phyloP scores from a whole-genome alignment of 2,888 invertebrate species.

The Physocephala rufipes region DNA sequence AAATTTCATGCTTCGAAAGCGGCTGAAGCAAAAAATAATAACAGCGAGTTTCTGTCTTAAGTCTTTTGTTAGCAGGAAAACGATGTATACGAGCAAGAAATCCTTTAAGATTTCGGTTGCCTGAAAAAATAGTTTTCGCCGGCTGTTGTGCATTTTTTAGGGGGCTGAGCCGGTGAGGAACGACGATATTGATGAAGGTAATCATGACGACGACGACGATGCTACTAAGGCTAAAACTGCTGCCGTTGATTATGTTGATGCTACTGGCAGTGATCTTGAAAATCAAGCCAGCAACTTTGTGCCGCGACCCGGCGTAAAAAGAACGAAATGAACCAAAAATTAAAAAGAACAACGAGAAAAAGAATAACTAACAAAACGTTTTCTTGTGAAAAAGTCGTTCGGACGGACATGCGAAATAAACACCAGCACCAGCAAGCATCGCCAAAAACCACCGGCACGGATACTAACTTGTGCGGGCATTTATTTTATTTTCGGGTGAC shows the following conservation, averaged over 20 bases:
- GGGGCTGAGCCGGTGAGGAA: conserved; percentile 13
- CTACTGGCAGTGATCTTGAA: conserved; percentile 33
- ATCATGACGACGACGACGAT: conserved; percentile 17
- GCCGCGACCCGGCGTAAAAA: background rate
- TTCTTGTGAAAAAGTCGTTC: conserved; percentile 26
- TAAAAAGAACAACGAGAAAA: background rate
- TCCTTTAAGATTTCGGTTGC: conserved; percentile 17
- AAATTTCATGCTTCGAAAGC: conserved; percentile 19
- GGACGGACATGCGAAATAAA: background rate
- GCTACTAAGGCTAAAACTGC: background rate
- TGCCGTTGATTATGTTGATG: conserved; percentile 18
- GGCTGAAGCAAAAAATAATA: background rate
- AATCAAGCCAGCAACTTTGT: conserved; percentile 34
- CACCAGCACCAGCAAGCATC: conserved; percentile 5
- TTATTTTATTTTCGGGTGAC: conserved; percentile 50
- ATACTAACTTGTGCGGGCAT: conserved; percentile 36
- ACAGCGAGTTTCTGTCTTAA: conserved; percentile 38
- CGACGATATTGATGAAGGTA: conserved; percentile 13
- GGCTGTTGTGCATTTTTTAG: background rate
- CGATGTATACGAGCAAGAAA: conserved; percentile 5
- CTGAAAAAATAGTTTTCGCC: conserved; percentile 7
- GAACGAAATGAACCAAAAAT: conserved; percentile 1
- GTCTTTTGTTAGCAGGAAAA: conserved; percentile 40
- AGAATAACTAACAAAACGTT: conserved; percentile 27
- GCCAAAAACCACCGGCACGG: background rate